Base-by-base conservation (phyloP, 2,888 invertebrate genomes). In the Xanthia togata region DNA sequence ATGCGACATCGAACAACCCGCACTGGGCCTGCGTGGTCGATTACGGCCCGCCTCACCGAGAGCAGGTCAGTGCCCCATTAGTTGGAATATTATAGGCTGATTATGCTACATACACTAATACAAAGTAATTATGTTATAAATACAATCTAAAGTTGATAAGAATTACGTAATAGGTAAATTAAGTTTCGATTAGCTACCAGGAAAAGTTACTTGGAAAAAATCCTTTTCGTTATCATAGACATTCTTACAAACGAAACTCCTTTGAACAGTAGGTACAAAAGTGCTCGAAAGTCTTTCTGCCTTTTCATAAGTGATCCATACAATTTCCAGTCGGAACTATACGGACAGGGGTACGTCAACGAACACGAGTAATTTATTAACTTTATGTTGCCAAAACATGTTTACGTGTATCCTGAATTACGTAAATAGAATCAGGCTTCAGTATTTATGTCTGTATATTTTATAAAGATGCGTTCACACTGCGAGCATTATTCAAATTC, bases 351-450 rank as follows among this genome's bases (percentile, higher is more conserved):
- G 73, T 76, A 84, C 63, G 73, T 83, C 72, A 64, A 53, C 35
- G 12, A 50, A 73, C 85, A 75, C 82, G 81, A 78, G 88, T 90
- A 89, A 90, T 90, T 88, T 90, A 90, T 90, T 88, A 88, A 85
- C 84, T 84, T 86, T 84, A 78, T 80, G 87, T 87, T 85, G 84
- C 87, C 87, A 89, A 90, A 90, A 90, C 90, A 90, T 90, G 88
- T 90, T 90, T 90, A 85, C 88, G 73, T 82, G 79, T 81, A 59
- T 78, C 59, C 63, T 68, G 83, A 76, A 83, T 83, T 85, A 79
- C 76, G 73, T 75, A 72, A 85, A 86, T 76, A 79, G 67, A 76
- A 79, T 72, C 50, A 55, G 44, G 64, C n/a, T 47, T n/a, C 20
- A 14, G 57, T 81, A 84, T 70, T 62, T 73, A 63, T 68, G 26